A percentile compares a stretch with the other conserved stretches of the same genome.
Conservation (phyloP, 2,888 invertebrate genomes). For the Gasteruption jaculator region DNA sequence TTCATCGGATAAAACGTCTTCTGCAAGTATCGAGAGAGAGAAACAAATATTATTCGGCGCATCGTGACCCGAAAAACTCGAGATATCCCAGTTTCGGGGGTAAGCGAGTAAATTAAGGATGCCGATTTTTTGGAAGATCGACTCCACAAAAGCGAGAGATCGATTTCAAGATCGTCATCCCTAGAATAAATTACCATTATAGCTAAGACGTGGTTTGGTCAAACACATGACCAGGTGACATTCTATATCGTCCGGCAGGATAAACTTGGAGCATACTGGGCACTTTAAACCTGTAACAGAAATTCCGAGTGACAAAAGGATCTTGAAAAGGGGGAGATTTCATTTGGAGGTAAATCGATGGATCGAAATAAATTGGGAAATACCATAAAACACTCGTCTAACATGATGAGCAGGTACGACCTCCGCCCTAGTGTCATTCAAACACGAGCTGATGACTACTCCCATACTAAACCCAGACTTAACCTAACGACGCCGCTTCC, state of each 20-base stretch:
- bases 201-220: constrained; percentile 96
- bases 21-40: too few relatives aligned
- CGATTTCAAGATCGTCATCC: too few relatives aligned
- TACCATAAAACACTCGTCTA: constrained; percentile 48
- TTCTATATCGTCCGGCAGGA: constrained; percentile 97
- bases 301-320: constrained; percentile 22
- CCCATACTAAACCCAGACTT: constrained; percentile 45
- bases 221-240: constrained; percentile 99
- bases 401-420: constrained; percentile 44
- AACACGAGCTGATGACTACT: constrained; percentile 48
- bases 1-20: constrained; percentile 92
- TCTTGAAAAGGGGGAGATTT: constrained; percentile 2
- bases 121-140: too few relatives aligned
- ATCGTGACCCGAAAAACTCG: too few relatives aligned
- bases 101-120: too few relatives aligned
- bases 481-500: constrained; percentile 28
- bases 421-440: constrained; percentile 46
- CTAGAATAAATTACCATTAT: constrained; percentile 96
- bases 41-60: too few relatives aligned
- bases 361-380: constrained; percentile 9
- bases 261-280: constrained; percentile 97
- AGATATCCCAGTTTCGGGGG: too few relatives aligned
- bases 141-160: too few relatives aligned
- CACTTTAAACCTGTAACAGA: constrained; percentile 90
- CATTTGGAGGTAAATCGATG: constrained; percentile 1